Conservation (phyloP, 2,797 vertebrate species). For the Bufotes viridis region DNA sequence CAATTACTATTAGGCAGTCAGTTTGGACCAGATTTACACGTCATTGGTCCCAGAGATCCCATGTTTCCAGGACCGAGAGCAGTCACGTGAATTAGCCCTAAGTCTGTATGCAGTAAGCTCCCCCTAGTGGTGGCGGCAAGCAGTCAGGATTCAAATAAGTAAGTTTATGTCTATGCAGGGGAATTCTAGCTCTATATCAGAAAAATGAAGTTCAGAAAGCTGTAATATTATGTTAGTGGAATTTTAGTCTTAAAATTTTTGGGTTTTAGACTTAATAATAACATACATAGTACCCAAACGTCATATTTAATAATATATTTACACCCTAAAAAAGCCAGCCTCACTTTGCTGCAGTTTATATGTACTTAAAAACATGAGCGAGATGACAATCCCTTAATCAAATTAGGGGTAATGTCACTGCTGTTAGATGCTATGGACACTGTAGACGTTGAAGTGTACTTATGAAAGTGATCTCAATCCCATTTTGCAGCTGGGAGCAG, state of each 20-base stretch:
- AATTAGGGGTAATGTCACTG: constrained; percentile 27
- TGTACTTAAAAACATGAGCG: not conserved
- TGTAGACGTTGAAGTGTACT: not conserved
- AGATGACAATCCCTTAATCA: constrained; percentile 50
- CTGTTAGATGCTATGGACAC: not conserved
- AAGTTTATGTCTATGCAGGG: not conserved
- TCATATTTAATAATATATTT: not conserved
- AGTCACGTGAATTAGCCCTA: no score
- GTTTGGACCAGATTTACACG: no score
- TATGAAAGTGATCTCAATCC: constrained; percentile 40
- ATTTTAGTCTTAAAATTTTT: not conserved
- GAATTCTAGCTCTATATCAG: not conserved
- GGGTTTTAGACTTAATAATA: not conserved
- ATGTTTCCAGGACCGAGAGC: no score
- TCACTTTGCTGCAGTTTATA: not conserved
- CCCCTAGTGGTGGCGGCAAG: not conserved
- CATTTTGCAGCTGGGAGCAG: constrained; percentile 41
- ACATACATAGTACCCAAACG: not conserved
- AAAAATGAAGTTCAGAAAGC: not conserved
- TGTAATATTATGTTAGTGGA: not conserved
- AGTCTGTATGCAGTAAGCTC: not conserved
- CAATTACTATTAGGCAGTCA: no score
- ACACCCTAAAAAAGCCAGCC: not conserved
- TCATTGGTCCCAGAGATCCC: no score
- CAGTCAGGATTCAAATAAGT: not conserved